Conservation (phyloP, 2,888 invertebrate genomes). For the Orchesella flavescens region DNA sequence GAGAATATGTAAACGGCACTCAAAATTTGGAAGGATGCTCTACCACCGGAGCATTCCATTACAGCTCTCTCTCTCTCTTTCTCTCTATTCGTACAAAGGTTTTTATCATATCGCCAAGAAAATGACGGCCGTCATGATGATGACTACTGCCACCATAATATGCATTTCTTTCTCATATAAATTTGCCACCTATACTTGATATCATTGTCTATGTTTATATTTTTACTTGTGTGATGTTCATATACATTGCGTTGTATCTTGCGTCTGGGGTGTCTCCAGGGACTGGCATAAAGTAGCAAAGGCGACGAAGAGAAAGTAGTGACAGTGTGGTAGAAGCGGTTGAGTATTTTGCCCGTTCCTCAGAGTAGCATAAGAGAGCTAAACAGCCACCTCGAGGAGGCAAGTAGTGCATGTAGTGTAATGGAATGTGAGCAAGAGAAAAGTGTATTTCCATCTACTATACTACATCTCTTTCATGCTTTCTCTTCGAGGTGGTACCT, state of each 20-base stretch:
- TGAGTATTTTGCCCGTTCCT: no score
- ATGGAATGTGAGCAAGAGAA: slow-evolving; percentile 45
- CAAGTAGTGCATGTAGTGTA: slow-evolving; percentile 47
- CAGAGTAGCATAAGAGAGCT: no score
- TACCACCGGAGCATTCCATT: neutral
- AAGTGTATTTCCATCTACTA: neutral
- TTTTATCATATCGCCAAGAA: neutral
- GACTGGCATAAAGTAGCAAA: slow-evolving; percentile 15
- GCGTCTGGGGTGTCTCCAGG: slow-evolving; percentile 27
- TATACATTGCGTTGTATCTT: neutral
- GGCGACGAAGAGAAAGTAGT: neutral
- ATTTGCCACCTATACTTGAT: neutral
- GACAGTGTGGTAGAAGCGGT: no score
- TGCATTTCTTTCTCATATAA: neutral
- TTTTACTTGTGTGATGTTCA: neutral
- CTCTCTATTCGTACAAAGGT: neutral
- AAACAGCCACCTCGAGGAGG: neutral
- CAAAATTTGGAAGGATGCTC: neutral
- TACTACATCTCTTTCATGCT: no score
- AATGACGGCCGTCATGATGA: neutral
- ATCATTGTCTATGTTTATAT: neutral
- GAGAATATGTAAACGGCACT: slow-evolving; percentile 9
- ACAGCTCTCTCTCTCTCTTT: neutral
- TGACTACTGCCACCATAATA: neutral
- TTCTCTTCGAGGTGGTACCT: no score